Base-by-base conservation (phyloP, 1,140 invertebrate species). In the Drosophila rufa region DNA sequence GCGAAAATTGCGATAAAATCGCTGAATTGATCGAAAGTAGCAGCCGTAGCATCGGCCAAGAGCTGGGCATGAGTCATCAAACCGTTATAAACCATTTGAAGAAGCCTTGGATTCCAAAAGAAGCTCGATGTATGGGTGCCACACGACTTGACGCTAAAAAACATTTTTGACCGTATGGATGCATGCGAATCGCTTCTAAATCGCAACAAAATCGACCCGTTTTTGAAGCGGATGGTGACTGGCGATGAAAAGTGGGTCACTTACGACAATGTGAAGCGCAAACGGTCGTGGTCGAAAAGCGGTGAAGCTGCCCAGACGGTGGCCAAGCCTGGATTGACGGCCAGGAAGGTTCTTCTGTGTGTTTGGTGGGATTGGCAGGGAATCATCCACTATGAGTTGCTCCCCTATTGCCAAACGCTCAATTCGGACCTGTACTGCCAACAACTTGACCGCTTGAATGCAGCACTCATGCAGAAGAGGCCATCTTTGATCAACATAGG, bases 381-480 rank as follows among this genome's bases (percentile, higher is more conserved):
- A 64, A 81, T 92, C 30, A 68, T 91, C n/a, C 50, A 80, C 51
- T 92, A 86, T 82, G 83, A 92, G 75, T 65, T 87, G 58, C 76
- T 92, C 25, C 80, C 79, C 60, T 73, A 70, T 67, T 73, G 75
- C 61, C 59, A 80, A 50, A 82, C 71, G 30, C 47, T 83, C 40
- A 82, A 77, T 78, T 75, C 69, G 48, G 60, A 56, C 60, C 36
- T 74, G 4, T 85, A 85, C 74, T 90, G 82, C 70, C 27, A 86
- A 82, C 85, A 93, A 92, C 65, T 92, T 61, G 61, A 82, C 60
- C 69, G 77, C 51, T 71, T 92, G 68, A 92, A 92, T 36, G 62
- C 75, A n/a, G 82, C 40, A 53, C 47, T 93, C 46, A 70, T 76
- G 33, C 61, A 91, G 60, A 92, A 92, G 61, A 75, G 83, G 11